A percentile compares a stretch with the other conserved stretches of the same genome.
These are phyloP conservation scores for Tenthredo distinguenda DNA, from an alignment of 2,888 invertebrate genomes.

Conservation along the genomic window DNA sequence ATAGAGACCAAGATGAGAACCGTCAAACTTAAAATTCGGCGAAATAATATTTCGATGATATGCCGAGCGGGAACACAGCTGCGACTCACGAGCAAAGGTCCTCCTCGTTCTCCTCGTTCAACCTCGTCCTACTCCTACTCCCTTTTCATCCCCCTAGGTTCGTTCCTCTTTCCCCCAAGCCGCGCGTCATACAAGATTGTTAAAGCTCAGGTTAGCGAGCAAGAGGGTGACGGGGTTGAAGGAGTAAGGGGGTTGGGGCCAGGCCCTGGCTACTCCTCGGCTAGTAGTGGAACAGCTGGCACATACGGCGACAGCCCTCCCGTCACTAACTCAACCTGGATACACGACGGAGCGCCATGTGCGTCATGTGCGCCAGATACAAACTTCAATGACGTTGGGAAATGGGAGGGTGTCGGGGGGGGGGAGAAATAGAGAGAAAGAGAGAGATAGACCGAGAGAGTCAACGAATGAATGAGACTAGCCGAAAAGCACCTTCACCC, in stretches of 20 bases:
- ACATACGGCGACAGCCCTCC: slow-evolving; percentile 76
- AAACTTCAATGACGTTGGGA: slow-evolving; percentile 77
- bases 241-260: slow-evolving; percentile 52
- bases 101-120: slow-evolving; percentile 54
- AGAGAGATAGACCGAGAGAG: not conserved
- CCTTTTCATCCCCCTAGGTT: slow-evolving; percentile 1
- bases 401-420: slow-evolving; percentile 6
- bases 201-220: slow-evolving; percentile 66
- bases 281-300: slow-evolving; percentile 76
- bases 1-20: slow-evolving; percentile 45
- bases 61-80: slow-evolving; percentile 74
- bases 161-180: slow-evolving; percentile 32
- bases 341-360: slow-evolving; percentile 64
- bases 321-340: slow-evolving; percentile 77
- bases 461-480: not conserved
- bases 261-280: slow-evolving; percentile 57
- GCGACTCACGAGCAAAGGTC: slow-evolving; percentile 70
- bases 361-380: slow-evolving; percentile 76
- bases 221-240: slow-evolving; percentile 52
- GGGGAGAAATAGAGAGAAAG: not conserved
- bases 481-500: slow-evolving; percentile 22
- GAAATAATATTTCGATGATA: slow-evolving; percentile 76
- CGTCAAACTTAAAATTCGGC: slow-evolving; percentile 64
- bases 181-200: slow-evolving; percentile 74
- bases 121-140: not conserved